Evolutionary conservation across 1,140 invertebrate species (phyloP), one percentile per base, ranked within the genome.

Genomic region (Saccostrea cuccullata): DNA sequence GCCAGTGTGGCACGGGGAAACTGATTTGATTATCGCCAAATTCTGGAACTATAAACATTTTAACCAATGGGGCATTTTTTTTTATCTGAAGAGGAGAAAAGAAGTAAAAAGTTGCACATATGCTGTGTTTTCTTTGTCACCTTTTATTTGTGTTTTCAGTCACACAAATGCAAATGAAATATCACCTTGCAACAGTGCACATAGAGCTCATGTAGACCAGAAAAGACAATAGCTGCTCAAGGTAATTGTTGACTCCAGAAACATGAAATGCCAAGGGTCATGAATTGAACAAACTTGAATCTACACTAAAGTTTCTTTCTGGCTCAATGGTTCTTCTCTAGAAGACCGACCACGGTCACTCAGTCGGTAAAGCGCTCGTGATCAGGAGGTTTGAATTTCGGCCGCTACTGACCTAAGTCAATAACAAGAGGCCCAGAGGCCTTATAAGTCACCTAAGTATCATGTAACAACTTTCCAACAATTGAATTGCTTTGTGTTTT

Each of bases 111-210:
- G 58, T 20, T 60, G 58, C 20, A 60, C 58, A 60, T 60, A 60
- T 60, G 20, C 20, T 60, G 58, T 15, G 58, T 60, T 60, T 60
- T 60, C 58, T 60, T 60, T 60, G 58, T 60, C 58, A n/a, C 58
- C 58, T 20, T 60, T 60, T 60, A 60, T 60, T 60, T 15, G 58
- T 60, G 13, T 60, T 60, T 60, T 60, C 58, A 60, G 58, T 60
- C 58, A 60, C 58, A 60, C 58, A 60, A 60, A 60, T 60, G 58
- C 58, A 60, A 60, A 60, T 60, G 58, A 60, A 60, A 60, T 60
- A 15, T 60, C 58, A 60, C 58, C 20, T 60, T 60, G 58, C 58
- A 60, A 15, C 58, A 60, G 58, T 60, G 58, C 58, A 8, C 58
- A 60, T 20, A 60, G 58, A 60, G 58, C 58, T 60, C 58, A 60